Base-by-base conservation (phyloP, 2,113 vertebrate species). In the Trematocara nigrifrons region DNA sequence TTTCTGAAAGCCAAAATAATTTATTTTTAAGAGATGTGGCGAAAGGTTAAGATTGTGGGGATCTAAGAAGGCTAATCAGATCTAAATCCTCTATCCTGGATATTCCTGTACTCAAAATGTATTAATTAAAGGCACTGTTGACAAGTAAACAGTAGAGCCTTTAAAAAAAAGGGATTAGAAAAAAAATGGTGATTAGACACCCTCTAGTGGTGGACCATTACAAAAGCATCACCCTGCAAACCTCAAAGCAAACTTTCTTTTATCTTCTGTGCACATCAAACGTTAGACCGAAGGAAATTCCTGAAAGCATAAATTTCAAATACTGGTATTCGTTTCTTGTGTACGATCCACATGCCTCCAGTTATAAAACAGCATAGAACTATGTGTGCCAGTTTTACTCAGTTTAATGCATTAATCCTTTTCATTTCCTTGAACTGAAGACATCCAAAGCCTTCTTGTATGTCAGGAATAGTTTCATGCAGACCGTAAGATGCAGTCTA, bases 171-270 rank as follows among this genome's bases (percentile, higher is more conserved):
- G 29, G 81, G 47, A 53, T 31, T 12, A 26, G 5, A 10, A 54
- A 86, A 54, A 83, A 86, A 87, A 84, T 93, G 85, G 90, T 87
- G 94, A 90, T 91, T 92, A 92, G 86, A 94, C 89, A 90, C 94
- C 94, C 94, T 91, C 95, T 95, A 93, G 94, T 95, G 94, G 95
- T 91, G 81, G 88, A 84, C 90, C 13, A 66, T 86, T 78, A 76
- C n/a, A 87, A 85, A 89, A 93, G 84, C 80, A 79, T 51, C 40
- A 81, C 56, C 66, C 18, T 40, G n/a, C 40, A 76, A 57, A 85
- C 22, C 12, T 52, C 12, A 13, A 59, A 38, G 78, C 61, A 82
- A 80, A 61, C 18, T 51, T 38, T 33, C 5, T 82, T 52, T 52
- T 35, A 22, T 89, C 79, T 69, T n/a, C 45, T 85, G 61, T 16